Evolutionary conservation across 2,797 vertebrate genomes (phyloP).

Genomic region (Sebastes steindachneri): DNA sequence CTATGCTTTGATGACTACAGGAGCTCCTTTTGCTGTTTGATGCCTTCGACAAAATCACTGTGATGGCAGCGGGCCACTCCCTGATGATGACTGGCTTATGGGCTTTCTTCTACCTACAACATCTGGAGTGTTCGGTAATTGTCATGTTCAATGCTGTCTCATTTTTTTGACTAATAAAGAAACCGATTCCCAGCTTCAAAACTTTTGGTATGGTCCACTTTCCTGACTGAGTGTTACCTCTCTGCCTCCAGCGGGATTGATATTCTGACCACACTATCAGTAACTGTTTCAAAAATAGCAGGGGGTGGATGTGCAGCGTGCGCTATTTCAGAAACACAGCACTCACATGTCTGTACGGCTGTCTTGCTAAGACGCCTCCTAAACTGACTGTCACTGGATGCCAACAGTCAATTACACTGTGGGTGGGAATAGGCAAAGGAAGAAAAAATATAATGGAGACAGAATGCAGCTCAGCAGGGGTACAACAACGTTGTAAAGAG

Average conservation of each 20-base stretch:
- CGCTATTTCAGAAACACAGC: slow-evolving; percentile 65
- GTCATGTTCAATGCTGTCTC: slow-evolving; percentile 57
- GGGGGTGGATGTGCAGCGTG: slow-evolving; percentile 40
- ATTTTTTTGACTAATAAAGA: slow-evolving; percentile 67
- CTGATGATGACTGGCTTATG: slow-evolving; percentile 26
- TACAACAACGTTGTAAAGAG: slow-evolving; percentile 11
- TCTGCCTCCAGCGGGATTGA: slow-evolving; percentile 54
- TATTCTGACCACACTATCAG: slow-evolving; percentile 66
- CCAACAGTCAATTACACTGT: slow-evolving; percentile 64
- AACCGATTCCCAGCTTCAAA: slow-evolving; percentile 48
- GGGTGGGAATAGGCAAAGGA: slow-evolving; percentile 32
- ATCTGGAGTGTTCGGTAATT: slow-evolving; percentile 46
- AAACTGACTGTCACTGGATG: slow-evolving; percentile 57
- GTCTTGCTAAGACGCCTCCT: slow-evolving; percentile 58
- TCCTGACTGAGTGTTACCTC: slow-evolving; percentile 60
- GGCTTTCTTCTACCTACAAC: slow-evolving; percentile 19
- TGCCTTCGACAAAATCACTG: slow-evolving; percentile 41
- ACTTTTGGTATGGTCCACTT: slow-evolving; percentile 62
- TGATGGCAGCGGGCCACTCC: slow-evolving; percentile 13
- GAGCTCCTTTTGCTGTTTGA: slow-evolving; percentile 55
- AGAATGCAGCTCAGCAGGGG: slow-evolving; percentile 29
- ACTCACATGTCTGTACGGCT: slow-evolving; percentile 60
- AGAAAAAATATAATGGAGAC: background rate
- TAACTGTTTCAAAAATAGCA: slow-evolving; percentile 72
- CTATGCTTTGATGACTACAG: slow-evolving; percentile 98